phyloP scores from a whole-genome alignment of 1,140 invertebrate genomes.

The Aphis craccivora region DNA sequence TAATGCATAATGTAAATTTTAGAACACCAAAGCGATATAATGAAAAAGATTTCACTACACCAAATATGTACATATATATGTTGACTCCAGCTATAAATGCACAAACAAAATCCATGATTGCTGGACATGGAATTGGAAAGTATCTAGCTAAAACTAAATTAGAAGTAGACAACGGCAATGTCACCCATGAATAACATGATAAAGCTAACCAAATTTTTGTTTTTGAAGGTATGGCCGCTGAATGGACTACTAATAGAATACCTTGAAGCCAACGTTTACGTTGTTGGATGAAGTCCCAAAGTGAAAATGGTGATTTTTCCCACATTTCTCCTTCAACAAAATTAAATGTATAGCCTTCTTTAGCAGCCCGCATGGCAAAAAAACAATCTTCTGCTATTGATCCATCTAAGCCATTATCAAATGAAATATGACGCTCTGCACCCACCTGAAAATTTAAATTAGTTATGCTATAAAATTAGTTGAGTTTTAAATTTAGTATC shows the following conservation, averaged over 20 bases:
- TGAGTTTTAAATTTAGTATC: not conserved
- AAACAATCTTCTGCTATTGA: slow-evolving; percentile 98
- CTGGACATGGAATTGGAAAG: slow-evolving; percentile 87
- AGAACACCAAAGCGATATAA: slow-evolving; percentile 83
- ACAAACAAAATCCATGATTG: slow-evolving; percentile 82
- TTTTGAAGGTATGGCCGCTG: slow-evolving; percentile 80
- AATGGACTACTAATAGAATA: slow-evolving; percentile 93
- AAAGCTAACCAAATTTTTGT: slow-evolving; percentile 86
- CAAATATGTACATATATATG: slow-evolving; percentile 96
- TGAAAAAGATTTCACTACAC: slow-evolving; percentile 93
- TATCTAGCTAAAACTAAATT: slow-evolving; percentile 84
- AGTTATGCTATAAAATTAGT: not conserved
- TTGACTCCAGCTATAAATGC: slow-evolving; percentile 90
- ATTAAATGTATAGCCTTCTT: slow-evolving; percentile 85
- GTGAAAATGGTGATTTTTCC: slow-evolving; percentile 95
- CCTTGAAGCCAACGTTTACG: slow-evolving; percentile 96
- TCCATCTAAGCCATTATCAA: slow-evolving; percentile 94
- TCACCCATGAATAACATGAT: slow-evolving; percentile 95
- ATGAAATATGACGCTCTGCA: slow-evolving; percentile 89
- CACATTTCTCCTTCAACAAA: slow-evolving; percentile 97
- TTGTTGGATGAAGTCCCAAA: slow-evolving; percentile 95
- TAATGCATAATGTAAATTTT: slow-evolving; percentile 81
- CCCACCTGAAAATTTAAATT: slow-evolving; percentile 72
- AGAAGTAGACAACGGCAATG: slow-evolving; percentile 89
- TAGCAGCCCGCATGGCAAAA: slow-evolving; percentile 93